A percentile compares a stretch with the other conserved stretches of the same genome.
These are phyloP conservation scores for Notodonta ziczac DNA, from an alignment of 2,888 invertebrate genomes.

Conservation along the genomic window DNA sequence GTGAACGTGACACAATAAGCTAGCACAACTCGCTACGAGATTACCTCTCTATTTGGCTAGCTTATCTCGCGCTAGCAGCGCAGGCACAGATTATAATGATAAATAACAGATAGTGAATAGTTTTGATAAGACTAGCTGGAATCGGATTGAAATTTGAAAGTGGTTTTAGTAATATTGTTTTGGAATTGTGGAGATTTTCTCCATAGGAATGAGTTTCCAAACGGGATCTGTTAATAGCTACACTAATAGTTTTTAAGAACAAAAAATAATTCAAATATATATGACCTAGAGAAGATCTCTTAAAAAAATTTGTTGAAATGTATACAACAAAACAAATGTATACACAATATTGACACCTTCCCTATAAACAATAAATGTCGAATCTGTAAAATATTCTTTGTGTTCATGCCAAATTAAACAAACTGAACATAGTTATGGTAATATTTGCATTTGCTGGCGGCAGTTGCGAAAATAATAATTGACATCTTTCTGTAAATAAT, in stretches of 20 bases:
- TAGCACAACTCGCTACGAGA: slow-evolving; percentile 61
- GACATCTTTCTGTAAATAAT: neutral
- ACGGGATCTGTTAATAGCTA: too few relatives aligned
- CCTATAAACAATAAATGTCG: neutral
- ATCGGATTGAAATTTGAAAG: slow-evolving; percentile 1
- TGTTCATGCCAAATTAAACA: neutral
- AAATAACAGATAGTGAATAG: slow-evolving; percentile 12
- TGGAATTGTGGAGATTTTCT: neutral
- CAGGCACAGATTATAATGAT: slow-evolving; percentile 47
- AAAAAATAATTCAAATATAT: too few relatives aligned
- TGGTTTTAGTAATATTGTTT: neutral
- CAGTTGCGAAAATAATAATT: slow-evolving; percentile 1
- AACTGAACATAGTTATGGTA: neutral
- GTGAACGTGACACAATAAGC: slow-evolving; percentile 44
- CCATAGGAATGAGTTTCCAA: too few relatives aligned
- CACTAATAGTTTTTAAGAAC: too few relatives aligned
- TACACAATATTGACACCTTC: neutral
- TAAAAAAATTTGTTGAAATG: neutral
- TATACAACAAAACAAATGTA: too few relatives aligned
- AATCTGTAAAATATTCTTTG: neutral
- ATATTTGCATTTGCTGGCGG: neutral
- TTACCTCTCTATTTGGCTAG: slow-evolving; percentile 74
- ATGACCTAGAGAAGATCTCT: too few relatives aligned
- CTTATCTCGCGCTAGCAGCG: slow-evolving; percentile 64
- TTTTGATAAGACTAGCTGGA: too few relatives aligned